Evolutionary conservation across 2,113 vertebrate genomes (phyloP), one percentile per base, ranked within the genome.

Genomic region (Pteronura brasiliensis): DNA sequence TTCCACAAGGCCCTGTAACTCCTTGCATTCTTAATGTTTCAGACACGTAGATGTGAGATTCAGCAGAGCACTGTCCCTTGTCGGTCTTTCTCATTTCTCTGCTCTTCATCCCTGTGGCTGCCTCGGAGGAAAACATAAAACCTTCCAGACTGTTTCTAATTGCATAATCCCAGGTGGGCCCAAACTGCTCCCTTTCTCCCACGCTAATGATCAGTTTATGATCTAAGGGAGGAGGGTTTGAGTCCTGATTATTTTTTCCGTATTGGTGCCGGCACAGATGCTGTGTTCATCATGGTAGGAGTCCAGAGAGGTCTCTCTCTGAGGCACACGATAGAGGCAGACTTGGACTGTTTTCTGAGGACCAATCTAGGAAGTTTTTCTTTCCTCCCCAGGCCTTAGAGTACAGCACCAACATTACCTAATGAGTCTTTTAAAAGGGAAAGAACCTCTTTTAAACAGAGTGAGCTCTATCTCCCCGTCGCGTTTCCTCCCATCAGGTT

Each of bases 61-160:
- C 13, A 9, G 42, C n/a, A 63, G 52, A 83, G 42, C 9, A 1
- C 6, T 72, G 47, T 95, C 95, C 93, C 49, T 63, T n/a, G 14
- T 89, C 1, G 1, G 21, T 67, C 82, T 94, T 52, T 88, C 82
- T 97, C 49, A 80, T 83, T 83, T 88, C 63, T 93, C n/a, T 63
- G 9, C n/a, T 85, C 49, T 84, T 84, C 21, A 55, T 63, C 15
- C 52, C 81, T 42, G 11, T 49, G 74, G 61, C 18, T 96, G 39
- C 79, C 69, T 80, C 47, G n/a, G 81, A 96, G 49, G 39, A 39
- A 95, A 42, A 10, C 65, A 23, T 83, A 39, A 98, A 97, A 74
- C 27, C 18, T 90, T 42, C 72, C 93, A 88, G 95, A 88, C 88
- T 88, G 76, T 25, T 63, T 93, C 88, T 97, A 86, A 85, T 93